Evolutionary conservation across 2,797 vertebrate species (phyloP).

Genomic region (Neosilurus mollespiculum): DNA sequence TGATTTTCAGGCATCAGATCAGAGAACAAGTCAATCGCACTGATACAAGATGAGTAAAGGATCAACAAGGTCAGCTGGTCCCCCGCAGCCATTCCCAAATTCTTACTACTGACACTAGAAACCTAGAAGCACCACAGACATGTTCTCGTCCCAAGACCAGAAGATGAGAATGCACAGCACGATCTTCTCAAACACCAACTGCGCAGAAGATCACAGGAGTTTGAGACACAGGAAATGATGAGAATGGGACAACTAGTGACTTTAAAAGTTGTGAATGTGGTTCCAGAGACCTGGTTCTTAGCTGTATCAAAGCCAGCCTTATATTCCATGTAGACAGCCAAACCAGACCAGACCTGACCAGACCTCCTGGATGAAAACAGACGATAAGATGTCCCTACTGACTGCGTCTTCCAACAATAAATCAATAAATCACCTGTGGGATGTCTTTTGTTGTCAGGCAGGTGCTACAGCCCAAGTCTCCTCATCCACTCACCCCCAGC

Average conservation of each 20-base stretch:
- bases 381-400: not conserved
- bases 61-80: not conserved
- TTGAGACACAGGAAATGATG: not conserved
- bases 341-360: not conserved
- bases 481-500: not conserved
- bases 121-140: not conserved
- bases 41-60: not conserved
- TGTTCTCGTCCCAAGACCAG: not conserved
- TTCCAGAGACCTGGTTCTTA: not conserved
- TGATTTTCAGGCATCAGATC: too few species aligned
- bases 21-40: not conserved
- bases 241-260: not conserved
- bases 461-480: not conserved
- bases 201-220: too few species aligned
- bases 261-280: not conserved
- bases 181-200: not conserved
- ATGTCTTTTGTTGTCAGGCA: not conserved
- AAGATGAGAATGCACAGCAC: not conserved
- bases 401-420: not conserved
- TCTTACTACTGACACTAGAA: not conserved
- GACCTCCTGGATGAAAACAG: not conserved
- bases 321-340: not conserved
- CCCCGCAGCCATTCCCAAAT: not conserved
- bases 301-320: not conserved
- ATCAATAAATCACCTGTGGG: constrained; percentile 2